These are phyloP conservation scores for Cheilosia scutellata DNA, from an alignment of 2,888 invertebrate genomes.

Conservation along the genomic window DNA sequence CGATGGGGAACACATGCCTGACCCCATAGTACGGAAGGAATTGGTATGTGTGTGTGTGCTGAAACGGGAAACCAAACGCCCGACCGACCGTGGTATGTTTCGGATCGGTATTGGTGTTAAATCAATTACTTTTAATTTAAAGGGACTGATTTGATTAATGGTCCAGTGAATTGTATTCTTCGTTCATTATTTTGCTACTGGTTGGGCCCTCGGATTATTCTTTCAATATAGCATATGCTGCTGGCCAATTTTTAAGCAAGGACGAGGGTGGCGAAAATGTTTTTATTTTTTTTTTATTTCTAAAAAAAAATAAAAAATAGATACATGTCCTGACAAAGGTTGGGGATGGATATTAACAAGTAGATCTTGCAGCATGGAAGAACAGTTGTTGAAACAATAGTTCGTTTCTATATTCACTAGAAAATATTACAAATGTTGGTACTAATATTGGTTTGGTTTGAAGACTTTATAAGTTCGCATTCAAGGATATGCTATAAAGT, in stretches of 20 bases:
- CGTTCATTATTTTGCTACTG: conserved; percentile 52
- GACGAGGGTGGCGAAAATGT: neutral
- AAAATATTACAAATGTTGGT: too few species aligned
- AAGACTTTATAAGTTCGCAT: too few species aligned
- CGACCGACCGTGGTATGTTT: conserved; percentile 72
- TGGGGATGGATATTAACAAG: too few species aligned
- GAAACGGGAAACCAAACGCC: conserved; percentile 68
- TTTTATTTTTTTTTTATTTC: neutral
- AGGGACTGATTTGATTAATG: conserved; percentile 81
- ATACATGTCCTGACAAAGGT: too few species aligned
- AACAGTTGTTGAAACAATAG: neutral
- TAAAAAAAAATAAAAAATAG: neutral
- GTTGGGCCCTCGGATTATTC: conserved; percentile 23
- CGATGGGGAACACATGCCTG: conserved; percentile 26
- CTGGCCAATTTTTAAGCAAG: conserved; percentile 8
- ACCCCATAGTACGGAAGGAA: neutral
- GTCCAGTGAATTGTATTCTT: conserved; percentile 74
- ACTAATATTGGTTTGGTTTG: too few species aligned
- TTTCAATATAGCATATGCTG: conserved; percentile 7
- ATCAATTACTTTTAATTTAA: conserved; percentile 81
- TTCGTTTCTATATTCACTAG: too few species aligned
- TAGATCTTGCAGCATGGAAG: too few species aligned
- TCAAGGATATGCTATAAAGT: too few species aligned
- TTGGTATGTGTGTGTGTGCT: conserved; percentile 48
- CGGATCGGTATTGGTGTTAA: conserved; percentile 78